Evolutionary conservation across 1,140 invertebrate species (phyloP).

Genomic region (Leptonema lineaticorne): DNA sequence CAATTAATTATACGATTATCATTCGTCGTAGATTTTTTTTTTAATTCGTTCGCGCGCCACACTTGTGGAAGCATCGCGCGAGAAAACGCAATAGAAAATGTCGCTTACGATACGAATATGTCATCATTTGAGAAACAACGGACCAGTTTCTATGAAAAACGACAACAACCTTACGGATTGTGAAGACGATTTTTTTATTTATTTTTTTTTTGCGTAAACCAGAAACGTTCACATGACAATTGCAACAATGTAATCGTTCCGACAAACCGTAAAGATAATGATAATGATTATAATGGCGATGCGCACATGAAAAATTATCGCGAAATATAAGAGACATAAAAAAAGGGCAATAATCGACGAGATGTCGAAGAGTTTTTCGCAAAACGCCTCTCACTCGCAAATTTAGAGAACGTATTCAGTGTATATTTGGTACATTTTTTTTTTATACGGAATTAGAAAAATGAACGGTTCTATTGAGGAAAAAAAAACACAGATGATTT

Average conservation of each 20-base stretch:
- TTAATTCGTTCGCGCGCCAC: neutral
- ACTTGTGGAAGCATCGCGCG: neutral
- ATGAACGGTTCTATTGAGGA: too few species aligned
- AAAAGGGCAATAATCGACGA: neutral
- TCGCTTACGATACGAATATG: neutral
- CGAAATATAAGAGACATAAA: neutral
- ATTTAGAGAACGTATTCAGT: too few species aligned
- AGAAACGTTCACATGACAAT: neutral
- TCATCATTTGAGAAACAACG: neutral
- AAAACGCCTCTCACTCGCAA: too few species aligned
- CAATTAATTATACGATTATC: too few species aligned
- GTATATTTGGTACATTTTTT: too few species aligned
- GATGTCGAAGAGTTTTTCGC: too few species aligned
- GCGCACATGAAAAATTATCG: neutral
- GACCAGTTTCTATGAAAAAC: neutral
- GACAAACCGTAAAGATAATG: neutral
- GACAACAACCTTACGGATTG: neutral
- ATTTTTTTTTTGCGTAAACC: conserved; percentile 1
- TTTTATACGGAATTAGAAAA: too few species aligned
- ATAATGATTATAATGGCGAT: neutral
- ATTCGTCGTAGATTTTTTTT: too few species aligned
- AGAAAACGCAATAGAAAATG: neutral
- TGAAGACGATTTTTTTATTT: neutral
- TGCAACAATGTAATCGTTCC: too few species aligned
- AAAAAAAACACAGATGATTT: too few species aligned